These are phyloP conservation scores for Pimpla rufipes DNA, from an alignment of 2,888 invertebrate genomes.

Conservation along the genomic window DNA sequence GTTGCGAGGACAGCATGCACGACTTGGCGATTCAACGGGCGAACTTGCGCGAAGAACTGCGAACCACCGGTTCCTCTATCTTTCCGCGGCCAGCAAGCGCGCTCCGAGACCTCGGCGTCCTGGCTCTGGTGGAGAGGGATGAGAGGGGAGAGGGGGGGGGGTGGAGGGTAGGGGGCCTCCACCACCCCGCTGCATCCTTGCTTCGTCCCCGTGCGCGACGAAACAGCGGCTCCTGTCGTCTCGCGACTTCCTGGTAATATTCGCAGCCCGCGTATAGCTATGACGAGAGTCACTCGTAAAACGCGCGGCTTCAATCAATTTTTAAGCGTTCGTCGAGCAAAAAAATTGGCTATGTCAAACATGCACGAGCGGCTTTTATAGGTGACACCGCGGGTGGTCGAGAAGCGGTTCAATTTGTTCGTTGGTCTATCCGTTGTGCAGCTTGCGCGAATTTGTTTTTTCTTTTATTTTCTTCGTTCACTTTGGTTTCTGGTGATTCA, in stretches of 20 bases:
- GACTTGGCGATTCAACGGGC: conserved; percentile 72
- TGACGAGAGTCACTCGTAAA: conserved; percentile 70
- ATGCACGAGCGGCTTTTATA: conserved; percentile 35
- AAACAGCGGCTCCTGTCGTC: conserved; percentile 33
- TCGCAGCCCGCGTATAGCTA: conserved; percentile 22
- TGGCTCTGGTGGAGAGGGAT: too few species aligned
- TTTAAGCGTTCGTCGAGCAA: conserved; percentile 72
- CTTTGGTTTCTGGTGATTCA: too few species aligned
- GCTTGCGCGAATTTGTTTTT: not conserved
- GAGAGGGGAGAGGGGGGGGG: too few species aligned
- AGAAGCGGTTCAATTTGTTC: not conserved
- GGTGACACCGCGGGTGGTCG: not conserved
- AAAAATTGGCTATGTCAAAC: conserved; percentile 17
- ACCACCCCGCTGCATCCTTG: conserved; percentile 38
- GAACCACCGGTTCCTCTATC: conserved; percentile 74
- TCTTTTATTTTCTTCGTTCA: too few species aligned
- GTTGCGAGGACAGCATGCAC: conserved; percentile 69
- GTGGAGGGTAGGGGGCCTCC: too few species aligned
- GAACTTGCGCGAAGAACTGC: conserved; percentile 74
- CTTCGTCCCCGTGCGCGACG: conserved; percentile 50
- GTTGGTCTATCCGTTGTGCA: not conserved
- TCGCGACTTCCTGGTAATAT: conserved; percentile 49
- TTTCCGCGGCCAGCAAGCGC: conserved; percentile 45
- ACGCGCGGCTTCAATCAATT: conserved; percentile 77
- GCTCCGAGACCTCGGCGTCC: conserved; percentile 9